Evolutionary conservation across 2,888 invertebrate species (phyloP), one percentile per base, ranked within the genome.

Genomic region (Dyspetes luteomarginatus): DNA sequence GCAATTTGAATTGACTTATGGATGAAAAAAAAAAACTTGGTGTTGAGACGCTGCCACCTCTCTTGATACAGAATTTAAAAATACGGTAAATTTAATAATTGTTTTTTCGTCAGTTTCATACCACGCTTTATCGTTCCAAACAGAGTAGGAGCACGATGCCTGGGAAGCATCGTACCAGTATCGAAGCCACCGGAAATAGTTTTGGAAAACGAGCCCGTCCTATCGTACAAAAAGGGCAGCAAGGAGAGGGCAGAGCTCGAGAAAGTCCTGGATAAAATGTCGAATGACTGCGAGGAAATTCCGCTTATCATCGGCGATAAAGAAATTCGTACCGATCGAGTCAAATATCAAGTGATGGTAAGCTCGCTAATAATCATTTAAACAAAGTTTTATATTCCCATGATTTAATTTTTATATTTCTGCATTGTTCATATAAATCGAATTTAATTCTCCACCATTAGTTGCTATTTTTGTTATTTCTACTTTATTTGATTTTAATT

Each of bases 221-320:
- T 96, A 19, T 93, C 92, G n/a, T 99, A 99, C 92, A 93, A 95
- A 82, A 95, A 96, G 82, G 97, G 97, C 60, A 97, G 97, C 82
- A 92, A 94, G 72, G 99, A 99, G 92, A 94, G 98, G 75, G 92
- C 93, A 65, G 95, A 95, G 56, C 92, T 99, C 36, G 94, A 95
- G 84, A 93, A 93, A 64, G 96, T 96, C 56, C 92, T 99, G 50
- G 93, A 95, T 81, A 93, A 94, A 79, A 94, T 95, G 83, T 93
- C 95, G 9, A 92, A 93, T 24, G 93, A 93, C 74, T 95, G 95
- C 77, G 96, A 96, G 89, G 98, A 99, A 85, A 95, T 99, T 79
- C 99, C 99, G 5, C 96, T 99, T 90, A 95, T 99, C n/a, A 97
- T 99, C 90, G 99, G 98, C n/a, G 96, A 96, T 85, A 94, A 99